Evolutionary conservation across 2,888 invertebrate species (phyloP).

Genomic region (Phyllotreta cruciferae): DNA sequence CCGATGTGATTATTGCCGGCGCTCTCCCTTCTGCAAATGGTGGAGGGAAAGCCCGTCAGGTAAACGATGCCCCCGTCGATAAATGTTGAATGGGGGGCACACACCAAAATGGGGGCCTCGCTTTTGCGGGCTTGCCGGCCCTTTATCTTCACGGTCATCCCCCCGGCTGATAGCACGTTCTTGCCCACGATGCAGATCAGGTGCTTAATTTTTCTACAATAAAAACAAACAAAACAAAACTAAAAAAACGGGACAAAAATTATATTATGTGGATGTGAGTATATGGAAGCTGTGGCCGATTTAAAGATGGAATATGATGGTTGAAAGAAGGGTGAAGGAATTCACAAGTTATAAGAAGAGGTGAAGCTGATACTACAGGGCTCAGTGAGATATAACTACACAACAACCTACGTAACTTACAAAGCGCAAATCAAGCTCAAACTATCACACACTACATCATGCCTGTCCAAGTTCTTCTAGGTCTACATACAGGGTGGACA

Average conservation of each 20-base stretch:
- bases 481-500: too few species aligned
- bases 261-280: too few species aligned
- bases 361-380: too few species aligned
- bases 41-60: constrained; percentile 81
- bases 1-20: constrained; percentile 83
- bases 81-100: constrained; percentile 90
- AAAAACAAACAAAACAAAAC: constrained; percentile 15
- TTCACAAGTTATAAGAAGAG: too few species aligned
- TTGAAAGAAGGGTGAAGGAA: too few species aligned
- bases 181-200: constrained; percentile 77
- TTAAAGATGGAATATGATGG: too few species aligned
- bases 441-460: too few species aligned
- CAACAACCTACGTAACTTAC: too few species aligned
- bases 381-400: too few species aligned
- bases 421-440: too few species aligned
- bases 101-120: constrained; percentile 86
- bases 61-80: constrained; percentile 87
- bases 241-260: constrained; percentile 13
- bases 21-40: constrained; percentile 83
- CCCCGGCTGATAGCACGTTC: constrained; percentile 77
- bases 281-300: too few species aligned
- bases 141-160: constrained; percentile 78
- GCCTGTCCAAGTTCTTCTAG: too few species aligned
- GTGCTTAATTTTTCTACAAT: constrained; percentile 65
- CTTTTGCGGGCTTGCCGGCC: constrained; percentile 76